phyloP scores from a whole-genome alignment of 2,113 vertebrate genomes.

The Ctenomys sociabilis region DNA sequence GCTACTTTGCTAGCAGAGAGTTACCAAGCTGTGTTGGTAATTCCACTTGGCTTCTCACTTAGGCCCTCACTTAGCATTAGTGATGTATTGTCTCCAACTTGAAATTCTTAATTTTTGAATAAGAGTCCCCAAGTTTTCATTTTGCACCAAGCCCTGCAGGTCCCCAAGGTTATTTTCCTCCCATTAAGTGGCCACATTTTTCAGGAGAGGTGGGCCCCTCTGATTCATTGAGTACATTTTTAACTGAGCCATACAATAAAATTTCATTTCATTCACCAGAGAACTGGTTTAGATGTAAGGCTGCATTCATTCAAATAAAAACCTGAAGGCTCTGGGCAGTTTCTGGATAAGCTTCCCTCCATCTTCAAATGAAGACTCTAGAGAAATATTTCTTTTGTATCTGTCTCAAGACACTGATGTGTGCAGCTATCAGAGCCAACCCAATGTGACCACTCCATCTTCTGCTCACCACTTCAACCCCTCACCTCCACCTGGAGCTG shows the following conservation, averaged over 20 bases:
- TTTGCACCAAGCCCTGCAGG: not conserved
- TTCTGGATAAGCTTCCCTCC: not conserved
- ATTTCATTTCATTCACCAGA: not conserved
- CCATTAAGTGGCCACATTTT: not conserved
- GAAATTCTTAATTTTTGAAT: not conserved
- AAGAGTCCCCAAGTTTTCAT: not conserved
- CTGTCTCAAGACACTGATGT: not conserved
- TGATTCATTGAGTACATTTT: not conserved
- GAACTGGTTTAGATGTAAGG: not conserved
- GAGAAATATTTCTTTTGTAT: not conserved
- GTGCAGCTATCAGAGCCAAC: not conserved
- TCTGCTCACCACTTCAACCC: not conserved
- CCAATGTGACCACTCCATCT: not conserved
- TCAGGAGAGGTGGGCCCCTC: not conserved
- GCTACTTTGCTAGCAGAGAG: not conserved
- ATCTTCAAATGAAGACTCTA: not conserved
- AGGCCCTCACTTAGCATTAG: not conserved
- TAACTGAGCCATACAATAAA: not conserved
- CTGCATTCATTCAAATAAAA: not conserved
- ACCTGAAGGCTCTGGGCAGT: not conserved
- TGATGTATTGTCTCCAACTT: not conserved
- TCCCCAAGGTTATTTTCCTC: not conserved
- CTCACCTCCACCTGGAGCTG: not conserved
- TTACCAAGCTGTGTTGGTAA: not conserved
- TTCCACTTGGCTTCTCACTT: too few relatives aligned